Conservation (phyloP, 2,113 vertebrate genomes). For the Miniopterus natalensis region DNA sequence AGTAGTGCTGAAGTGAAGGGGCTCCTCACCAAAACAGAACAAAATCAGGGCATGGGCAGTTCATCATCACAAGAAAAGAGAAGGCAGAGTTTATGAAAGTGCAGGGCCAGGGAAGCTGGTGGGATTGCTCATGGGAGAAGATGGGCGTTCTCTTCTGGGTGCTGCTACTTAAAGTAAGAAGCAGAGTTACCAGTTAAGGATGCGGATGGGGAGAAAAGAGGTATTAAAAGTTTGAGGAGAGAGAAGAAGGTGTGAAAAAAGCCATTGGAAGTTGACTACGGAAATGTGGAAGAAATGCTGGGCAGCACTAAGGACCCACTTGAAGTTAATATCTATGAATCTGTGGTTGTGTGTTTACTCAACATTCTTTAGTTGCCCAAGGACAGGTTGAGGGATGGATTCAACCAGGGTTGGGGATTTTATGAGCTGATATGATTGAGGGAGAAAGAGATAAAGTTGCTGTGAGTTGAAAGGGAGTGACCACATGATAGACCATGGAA, state of each 20-base stretch:
- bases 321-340: background rate
- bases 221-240: background rate
- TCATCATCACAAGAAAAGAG: background rate
- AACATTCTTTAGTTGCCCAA: background rate
- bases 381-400: background rate
- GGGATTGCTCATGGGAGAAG: background rate
- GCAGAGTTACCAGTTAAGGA: background rate
- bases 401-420: background rate
- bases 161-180: background rate
- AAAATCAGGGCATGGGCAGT: background rate
- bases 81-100: background rate
- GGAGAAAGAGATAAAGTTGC: background rate
- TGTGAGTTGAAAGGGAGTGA: background rate
- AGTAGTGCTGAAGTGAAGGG: background rate
- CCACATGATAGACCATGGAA: background rate
- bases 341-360: background rate
- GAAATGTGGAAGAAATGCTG: background rate
- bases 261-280: background rate
- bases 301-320: background rate
- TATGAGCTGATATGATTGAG: background rate
- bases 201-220: background rate
- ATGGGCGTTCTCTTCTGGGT: accelerated
- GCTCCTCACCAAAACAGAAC: background rate
- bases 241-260: background rate
- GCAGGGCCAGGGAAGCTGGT: too few species aligned